phyloP scores from a whole-genome alignment of 2,888 invertebrate species.

The Linnaemya vulpina region DNA sequence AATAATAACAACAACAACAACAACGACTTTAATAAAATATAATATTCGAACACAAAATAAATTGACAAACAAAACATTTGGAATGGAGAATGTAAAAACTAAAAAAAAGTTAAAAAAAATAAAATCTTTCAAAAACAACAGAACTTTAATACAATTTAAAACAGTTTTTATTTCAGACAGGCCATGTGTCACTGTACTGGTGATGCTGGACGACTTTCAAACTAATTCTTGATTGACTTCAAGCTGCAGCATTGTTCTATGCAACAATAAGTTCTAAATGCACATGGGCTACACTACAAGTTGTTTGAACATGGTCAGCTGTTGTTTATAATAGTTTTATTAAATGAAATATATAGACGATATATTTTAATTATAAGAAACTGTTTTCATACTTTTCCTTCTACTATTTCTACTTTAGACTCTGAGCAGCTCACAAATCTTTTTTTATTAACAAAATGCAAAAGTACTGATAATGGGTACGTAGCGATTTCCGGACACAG shows the following conservation, averaged over 20 bases:
- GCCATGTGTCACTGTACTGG: slow-evolving; percentile 8
- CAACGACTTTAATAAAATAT: slow-evolving; percentile 55
- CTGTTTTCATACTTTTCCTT: no score
- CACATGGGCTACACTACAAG: slow-evolving; percentile 2
- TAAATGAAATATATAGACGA: background rate
- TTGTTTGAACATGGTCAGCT: slow-evolving; percentile 2
- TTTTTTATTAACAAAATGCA: no score
- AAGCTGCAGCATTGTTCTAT: slow-evolving; percentile 53
- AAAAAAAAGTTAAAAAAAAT: slow-evolving; percentile 5
- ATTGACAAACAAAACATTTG: slow-evolving; percentile 67
- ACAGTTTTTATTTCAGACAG: slow-evolving; percentile 11
- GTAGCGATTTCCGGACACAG: no score
- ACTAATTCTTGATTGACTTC: slow-evolving; percentile 48
- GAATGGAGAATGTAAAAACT: slow-evolving; percentile 40
- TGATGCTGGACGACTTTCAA: slow-evolving; percentile 53
- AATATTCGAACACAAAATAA: slow-evolving; percentile 66
- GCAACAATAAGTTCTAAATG: slow-evolving; percentile 30
- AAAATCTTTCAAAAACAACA: slow-evolving; percentile 20
- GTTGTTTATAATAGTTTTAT: background rate
- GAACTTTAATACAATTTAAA: slow-evolving; percentile 44
- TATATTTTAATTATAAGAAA: background rate
- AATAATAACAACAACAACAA: slow-evolving; percentile 36
- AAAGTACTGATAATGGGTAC: no score
- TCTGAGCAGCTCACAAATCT: no score
- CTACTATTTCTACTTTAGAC: no score